These are phyloP conservation scores for Stomorhina lunata DNA, from an alignment of 2,888 invertebrate species.

Conservation along the genomic window DNA sequence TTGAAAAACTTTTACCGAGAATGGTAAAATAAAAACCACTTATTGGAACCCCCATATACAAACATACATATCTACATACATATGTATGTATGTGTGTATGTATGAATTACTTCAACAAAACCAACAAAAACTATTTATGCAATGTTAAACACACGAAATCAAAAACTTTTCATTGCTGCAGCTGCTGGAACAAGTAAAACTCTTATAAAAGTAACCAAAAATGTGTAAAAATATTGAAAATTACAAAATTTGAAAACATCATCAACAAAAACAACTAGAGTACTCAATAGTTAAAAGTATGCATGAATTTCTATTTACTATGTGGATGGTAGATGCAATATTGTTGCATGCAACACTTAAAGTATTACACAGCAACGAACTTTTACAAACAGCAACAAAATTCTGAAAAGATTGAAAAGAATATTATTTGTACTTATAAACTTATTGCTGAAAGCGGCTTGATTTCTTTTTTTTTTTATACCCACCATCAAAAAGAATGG, in stretches of 20 bases:
- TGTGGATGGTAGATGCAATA: constrained; percentile 6
- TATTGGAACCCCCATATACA: constrained; percentile 23
- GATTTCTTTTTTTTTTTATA: too few relatives aligned
- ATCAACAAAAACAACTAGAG: constrained; percentile 24
- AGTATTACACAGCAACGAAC: constrained; percentile 47
- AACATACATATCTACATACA: too few relatives aligned
- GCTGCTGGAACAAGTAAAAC: too few relatives aligned
- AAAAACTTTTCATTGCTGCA: constrained; percentile 8
- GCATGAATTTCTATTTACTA: constrained; percentile 20
- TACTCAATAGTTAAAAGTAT: constrained; percentile 41
- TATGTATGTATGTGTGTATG: too few relatives aligned
- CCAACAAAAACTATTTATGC: constrained; percentile 50
- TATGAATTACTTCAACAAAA: too few relatives aligned
- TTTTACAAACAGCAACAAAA: not conserved
- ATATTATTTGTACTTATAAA: constrained; percentile 29
- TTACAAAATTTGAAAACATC: constrained; percentile 31
- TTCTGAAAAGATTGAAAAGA: not conserved
- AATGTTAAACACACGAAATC: constrained; percentile 56
- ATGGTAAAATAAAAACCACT: constrained; percentile 46
- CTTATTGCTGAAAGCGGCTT: constrained; percentile 37
- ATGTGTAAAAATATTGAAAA: constrained; percentile 56
- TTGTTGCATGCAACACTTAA: constrained; percentile 56
- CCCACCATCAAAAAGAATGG: too few relatives aligned
- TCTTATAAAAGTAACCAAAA: constrained; percentile 46
- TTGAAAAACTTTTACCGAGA: constrained; percentile 44